Percentiles rank a stretch among this genome's conserved stretches.
Evolutionary conservation across 2,888 invertebrate genomes (phyloP).

Genomic region (Masnerella sp.): DNA sequence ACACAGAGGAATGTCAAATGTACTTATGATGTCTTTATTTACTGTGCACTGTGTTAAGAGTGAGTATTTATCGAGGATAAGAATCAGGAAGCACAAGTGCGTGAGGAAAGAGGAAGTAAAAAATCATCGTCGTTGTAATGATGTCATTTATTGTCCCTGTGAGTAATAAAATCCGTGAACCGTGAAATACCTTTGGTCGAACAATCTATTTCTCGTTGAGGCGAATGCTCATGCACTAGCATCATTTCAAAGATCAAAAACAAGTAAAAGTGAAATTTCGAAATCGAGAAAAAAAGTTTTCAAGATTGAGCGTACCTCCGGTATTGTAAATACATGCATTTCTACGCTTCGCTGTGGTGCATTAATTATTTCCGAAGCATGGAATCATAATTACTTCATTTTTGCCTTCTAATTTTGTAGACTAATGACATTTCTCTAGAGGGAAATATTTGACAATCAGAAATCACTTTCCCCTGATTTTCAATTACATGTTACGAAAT

Average conservation of each 20-base stretch:
- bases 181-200: constrained; percentile 18
- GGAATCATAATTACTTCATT: constrained; percentile 42
- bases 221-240: too few species aligned
- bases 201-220: constrained; percentile 15
- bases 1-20: constrained; percentile 44
- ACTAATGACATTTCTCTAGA: too few species aligned
- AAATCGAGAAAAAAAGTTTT: not conserved
- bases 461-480: constrained; percentile 37
- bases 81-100: constrained; percentile 46
- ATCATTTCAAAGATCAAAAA: too few species aligned
- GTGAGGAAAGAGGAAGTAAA: constrained; percentile 46
- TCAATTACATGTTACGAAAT: constrained; percentile 43
- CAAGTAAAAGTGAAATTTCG: too few species aligned
- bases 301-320: too few species aligned
- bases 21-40: constrained; percentile 45
- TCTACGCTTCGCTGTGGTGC: constrained; percentile 3
- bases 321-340: constrained; percentile 25
- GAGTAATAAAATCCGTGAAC: constrained; percentile 38
- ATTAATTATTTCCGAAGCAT: constrained; percentile 18
- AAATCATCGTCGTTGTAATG: constrained; percentile 41
- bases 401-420: constrained; percentile 27
- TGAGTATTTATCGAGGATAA: constrained; percentile 45
- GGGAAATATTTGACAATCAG: constrained; percentile 22
- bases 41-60: constrained; percentile 34
- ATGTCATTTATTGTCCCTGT: constrained; percentile 45